Evolutionary conservation across 2,797 vertebrate species (phyloP).

Genomic region (Pantherophis vulpinus): DNA sequence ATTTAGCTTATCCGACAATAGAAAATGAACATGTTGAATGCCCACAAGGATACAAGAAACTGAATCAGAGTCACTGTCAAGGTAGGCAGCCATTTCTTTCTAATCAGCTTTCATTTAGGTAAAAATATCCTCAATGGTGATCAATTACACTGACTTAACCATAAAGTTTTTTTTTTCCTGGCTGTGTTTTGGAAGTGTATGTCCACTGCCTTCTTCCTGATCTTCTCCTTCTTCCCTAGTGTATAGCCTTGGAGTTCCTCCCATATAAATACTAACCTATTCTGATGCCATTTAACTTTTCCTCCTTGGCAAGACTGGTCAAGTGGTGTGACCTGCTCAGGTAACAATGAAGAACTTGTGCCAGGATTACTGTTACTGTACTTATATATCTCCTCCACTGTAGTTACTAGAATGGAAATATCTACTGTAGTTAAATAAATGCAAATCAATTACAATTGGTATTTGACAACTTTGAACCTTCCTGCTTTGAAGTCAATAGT

Average conservation of each 20-base stretch:
- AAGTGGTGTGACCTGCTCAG: background rate
- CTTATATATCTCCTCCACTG: background rate
- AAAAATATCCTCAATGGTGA: background rate
- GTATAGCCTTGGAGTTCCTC: background rate
- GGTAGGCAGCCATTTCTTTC: slow-evolving; percentile 73
- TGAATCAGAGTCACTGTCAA: slow-evolving; percentile 89
- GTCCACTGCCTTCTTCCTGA: background rate
- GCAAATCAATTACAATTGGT: background rate
- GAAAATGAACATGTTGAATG: slow-evolving; percentile 89
- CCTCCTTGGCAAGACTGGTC: background rate
- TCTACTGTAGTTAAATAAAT: background rate
- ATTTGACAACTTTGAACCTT: background rate
- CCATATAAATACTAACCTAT: background rate
- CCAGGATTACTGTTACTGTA: background rate
- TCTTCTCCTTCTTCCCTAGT: background rate
- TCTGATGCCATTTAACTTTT: background rate
- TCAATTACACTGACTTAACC: background rate
- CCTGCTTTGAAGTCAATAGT: background rate
- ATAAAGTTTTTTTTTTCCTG: background rate
- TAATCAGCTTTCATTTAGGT: background rate
- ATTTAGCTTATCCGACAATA: slow-evolving; percentile 83
- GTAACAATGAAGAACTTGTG: background rate
- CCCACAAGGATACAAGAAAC: slow-evolving; percentile 85
- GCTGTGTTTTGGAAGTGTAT: background rate
- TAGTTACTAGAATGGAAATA: background rate